phyloP scores from a whole-genome alignment of 2,113 vertebrate genomes.

The Takifugu flavidus region DNA sequence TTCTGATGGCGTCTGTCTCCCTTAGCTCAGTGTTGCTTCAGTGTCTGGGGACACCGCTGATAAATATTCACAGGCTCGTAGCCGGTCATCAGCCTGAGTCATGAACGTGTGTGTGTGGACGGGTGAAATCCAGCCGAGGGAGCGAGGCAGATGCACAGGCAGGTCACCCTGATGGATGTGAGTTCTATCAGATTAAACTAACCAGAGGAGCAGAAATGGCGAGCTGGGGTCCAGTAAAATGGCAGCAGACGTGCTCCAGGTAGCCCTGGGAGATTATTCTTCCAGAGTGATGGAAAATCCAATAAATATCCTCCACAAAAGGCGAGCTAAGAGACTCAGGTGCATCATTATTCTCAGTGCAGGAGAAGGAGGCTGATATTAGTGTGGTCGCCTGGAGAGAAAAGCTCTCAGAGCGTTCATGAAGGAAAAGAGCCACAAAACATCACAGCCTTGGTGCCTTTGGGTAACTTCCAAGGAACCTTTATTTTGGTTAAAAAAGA shows the following conservation, averaged over 20 bases:
- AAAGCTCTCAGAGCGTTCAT: not conserved
- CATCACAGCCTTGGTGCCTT: no score
- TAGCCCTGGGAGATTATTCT: conserved; percentile 8
- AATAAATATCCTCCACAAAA: conserved; percentile 21
- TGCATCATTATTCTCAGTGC: conserved; percentile 10
- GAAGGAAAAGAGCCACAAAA: not conserved
- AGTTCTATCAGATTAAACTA: conserved; percentile 28
- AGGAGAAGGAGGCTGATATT: conserved; percentile 7
- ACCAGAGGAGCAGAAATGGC: not conserved
- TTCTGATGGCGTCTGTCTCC: not conserved
- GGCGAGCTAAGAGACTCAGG: not conserved
- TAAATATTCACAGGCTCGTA: conserved; percentile 41
- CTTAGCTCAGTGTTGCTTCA: conserved; percentile 19
- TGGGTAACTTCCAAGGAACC: no score
- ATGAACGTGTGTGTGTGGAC: conserved; percentile 3
- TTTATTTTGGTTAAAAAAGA: no score
- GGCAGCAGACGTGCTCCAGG: conserved; percentile 18
- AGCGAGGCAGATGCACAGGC: not conserved
- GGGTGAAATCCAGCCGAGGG: conserved; percentile 4
- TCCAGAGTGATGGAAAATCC: conserved; percentile 11
- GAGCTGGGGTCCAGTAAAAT: not conserved
- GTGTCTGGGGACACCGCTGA: not conserved
- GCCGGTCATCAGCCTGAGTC: conserved; percentile 32
- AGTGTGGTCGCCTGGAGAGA: not conserved
- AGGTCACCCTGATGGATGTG: conserved; percentile 26